Conservation (phyloP, 2,888 invertebrate species). For the Lepidochitona cinerea region DNA sequence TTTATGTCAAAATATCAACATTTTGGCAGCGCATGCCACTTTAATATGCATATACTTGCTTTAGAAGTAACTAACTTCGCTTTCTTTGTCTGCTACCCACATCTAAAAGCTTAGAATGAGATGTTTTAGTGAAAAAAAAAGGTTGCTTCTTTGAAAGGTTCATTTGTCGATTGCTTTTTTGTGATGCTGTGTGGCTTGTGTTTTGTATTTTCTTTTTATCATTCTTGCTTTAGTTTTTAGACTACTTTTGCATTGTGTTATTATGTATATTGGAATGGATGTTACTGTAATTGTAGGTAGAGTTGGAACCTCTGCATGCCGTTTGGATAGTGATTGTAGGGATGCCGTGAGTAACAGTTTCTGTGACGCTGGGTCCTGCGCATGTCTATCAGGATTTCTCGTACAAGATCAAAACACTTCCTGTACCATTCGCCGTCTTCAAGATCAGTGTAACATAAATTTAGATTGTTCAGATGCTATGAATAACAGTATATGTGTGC, state of each 20-base stretch:
- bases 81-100: no score
- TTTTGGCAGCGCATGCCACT: no score
- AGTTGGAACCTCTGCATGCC: slow-evolving; percentile 20
- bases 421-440: slow-evolving; percentile 25
- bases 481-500: slow-evolving; percentile 28
- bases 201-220: no score
- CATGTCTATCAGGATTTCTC: slow-evolving; percentile 28
- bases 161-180: no score
- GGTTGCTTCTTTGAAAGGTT: neutral
- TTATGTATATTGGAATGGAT: slow-evolving; percentile 18
- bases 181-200: no score
- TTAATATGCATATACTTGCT: no score
- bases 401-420: slow-evolving; percentile 15
- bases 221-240: no score
- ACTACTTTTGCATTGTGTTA: no score
- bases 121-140: no score
- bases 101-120: no score
- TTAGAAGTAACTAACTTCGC: no score
- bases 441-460: slow-evolving; percentile 22
- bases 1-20: no score
- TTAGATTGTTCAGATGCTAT: slow-evolving; percentile 32
- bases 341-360: slow-evolving; percentile 29
- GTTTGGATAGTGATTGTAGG: slow-evolving; percentile 24
- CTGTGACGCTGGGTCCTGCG: slow-evolving; percentile 26
- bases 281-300: slow-evolving; percentile 11